Evolutionary conservation across 2,888 invertebrate species (phyloP).

Genomic region (Stenichneumon culpator): DNA sequence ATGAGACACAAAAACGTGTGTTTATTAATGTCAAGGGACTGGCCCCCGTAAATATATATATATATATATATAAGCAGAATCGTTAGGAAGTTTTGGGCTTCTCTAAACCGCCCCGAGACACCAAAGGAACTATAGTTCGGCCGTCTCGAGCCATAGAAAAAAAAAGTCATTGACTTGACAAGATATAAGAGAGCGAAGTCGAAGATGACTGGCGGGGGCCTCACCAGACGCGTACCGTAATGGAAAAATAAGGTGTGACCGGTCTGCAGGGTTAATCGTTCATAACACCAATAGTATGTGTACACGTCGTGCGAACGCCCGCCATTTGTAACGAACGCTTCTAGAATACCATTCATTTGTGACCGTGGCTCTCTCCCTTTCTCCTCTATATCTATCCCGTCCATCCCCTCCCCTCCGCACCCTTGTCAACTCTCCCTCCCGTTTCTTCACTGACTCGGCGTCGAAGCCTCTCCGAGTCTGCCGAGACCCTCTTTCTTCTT

Average conservation of each 20-base stretch:
- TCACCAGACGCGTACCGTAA: neutral
- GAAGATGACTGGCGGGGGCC: neutral
- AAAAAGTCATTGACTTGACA: neutral
- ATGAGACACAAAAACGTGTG: too few species aligned
- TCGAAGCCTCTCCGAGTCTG: conserved; percentile 25
- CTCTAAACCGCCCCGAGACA: neutral
- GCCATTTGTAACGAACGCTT: conserved; percentile 80
- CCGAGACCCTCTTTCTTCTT: conserved; percentile 8
- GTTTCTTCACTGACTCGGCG: conserved; percentile 52
- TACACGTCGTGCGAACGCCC: conserved; percentile 73
- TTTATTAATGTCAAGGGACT: too few species aligned
- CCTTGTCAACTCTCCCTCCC: conserved; percentile 48
- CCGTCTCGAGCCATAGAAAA: neutral
- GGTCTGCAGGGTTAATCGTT: conserved; percentile 69
- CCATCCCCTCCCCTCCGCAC: conserved; percentile 27
- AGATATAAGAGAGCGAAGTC: neutral
- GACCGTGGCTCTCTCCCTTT: conserved; percentile 44
- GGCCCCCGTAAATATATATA: too few species aligned
- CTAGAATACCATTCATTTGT: conserved; percentile 80
- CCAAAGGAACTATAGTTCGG: neutral
- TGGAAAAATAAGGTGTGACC: conserved; percentile 42
- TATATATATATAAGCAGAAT: neutral
- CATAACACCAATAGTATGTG: conserved; percentile 65
- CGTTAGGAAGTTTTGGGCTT: neutral
- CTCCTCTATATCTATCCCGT: conserved; percentile 58